A percentile compares a stretch with the other conserved stretches of the same genome.
Conservation (phyloP, 2,888 invertebrate genomes). For the Coronaproctus castanopsis region DNA sequence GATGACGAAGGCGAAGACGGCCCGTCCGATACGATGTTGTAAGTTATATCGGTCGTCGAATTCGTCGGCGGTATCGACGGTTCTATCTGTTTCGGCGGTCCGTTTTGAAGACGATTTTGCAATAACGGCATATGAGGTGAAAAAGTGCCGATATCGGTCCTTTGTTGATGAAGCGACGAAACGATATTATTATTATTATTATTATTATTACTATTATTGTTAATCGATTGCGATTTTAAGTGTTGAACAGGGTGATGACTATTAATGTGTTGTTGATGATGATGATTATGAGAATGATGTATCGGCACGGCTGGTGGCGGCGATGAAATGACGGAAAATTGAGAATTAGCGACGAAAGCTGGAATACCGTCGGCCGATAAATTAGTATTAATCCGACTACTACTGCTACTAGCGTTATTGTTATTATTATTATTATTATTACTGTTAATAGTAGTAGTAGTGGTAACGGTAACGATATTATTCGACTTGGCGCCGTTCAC, state of each 20-base stretch:
- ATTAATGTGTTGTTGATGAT: constrained; percentile 21
- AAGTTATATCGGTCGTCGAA: constrained; percentile 16
- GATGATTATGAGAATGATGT: not conserved
- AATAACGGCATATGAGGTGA: constrained; percentile 30
- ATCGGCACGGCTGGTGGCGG: not conserved
- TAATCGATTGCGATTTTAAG: not conserved
- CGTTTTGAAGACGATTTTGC: constrained; percentile 59
- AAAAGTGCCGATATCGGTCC: constrained; percentile 24
- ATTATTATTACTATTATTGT: no score
- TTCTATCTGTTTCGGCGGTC: constrained; percentile 25
- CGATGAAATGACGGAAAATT: constrained; percentile 18
- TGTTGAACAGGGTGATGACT: no score
- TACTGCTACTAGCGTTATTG: not conserved
- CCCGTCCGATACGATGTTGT: constrained; percentile 21
- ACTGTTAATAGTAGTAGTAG: not conserved
- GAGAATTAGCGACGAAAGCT: constrained; percentile 26
- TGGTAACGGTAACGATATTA: constrained; percentile 1
- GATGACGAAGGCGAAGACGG: constrained; percentile 22
- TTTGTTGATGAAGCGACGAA: constrained; percentile 26
- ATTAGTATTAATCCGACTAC: constrained; percentile 36
- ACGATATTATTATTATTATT: no score
- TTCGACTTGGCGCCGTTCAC: not conserved
- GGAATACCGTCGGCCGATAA: constrained; percentile 33
- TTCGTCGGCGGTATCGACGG: not conserved
- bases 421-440: not conserved